Conservation (phyloP, 2,888 invertebrate genomes). For the Minunthozetes semirufus region DNA sequence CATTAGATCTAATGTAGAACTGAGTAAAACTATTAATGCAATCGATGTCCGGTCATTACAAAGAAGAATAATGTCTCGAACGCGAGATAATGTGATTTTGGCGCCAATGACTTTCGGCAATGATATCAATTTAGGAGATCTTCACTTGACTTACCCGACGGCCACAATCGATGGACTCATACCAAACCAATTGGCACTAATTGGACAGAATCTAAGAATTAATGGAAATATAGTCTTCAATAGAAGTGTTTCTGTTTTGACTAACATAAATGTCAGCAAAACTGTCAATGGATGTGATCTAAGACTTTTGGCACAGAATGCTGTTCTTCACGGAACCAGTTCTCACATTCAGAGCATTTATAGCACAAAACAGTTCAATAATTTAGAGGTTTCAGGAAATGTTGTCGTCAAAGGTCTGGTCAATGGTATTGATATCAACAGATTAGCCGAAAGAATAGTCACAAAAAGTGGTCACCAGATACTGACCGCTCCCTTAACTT, state of each 20-base stretch:
- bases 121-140: conserved; percentile 1
- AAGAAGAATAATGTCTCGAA: conserved; percentile 12
- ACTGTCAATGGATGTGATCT: conserved; percentile 33
- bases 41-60: conserved; percentile 9
- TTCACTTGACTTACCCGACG: not conserved
- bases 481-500: not conserved
- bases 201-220: not conserved
- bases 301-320: not conserved
- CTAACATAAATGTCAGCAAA: not conserved
- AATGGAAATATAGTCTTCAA: conserved; percentile 15
- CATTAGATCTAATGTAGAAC: not conserved
- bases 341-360: conserved; percentile 26
- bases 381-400: conserved; percentile 32
- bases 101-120: conserved; percentile 3
- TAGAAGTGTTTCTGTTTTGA: not conserved
- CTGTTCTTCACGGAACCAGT: not conserved
- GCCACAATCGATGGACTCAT: conserved; percentile 25
- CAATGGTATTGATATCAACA: conserved; percentile 19
- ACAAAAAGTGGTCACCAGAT: conserved; percentile 1
- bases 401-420: conserved; percentile 14
- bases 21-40: conserved; percentile 22
- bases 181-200: not conserved
- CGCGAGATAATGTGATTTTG: conserved; percentile 31
- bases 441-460: not conserved
- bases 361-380: conserved; percentile 26